These are phyloP conservation scores for Coptotermes formosanus DNA, from an alignment of 1,140 invertebrate genomes.

Conservation along the genomic window DNA sequence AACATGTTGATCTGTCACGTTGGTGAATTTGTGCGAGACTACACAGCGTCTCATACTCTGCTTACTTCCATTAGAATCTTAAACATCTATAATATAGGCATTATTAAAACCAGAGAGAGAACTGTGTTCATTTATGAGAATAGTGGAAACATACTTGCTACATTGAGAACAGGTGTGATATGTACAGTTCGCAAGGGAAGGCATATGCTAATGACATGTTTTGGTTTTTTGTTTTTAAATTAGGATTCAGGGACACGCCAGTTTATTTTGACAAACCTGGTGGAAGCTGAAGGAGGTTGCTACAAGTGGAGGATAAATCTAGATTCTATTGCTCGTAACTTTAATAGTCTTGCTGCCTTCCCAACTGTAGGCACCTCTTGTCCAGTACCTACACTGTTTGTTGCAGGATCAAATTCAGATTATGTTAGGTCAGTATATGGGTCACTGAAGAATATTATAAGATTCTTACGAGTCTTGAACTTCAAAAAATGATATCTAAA, in stretches of 20 bases:
- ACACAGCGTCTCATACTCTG: too few species aligned
- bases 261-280: conserved; percentile 79
- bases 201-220: conserved; percentile 1
- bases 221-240: conserved; percentile 35
- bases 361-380: conserved; percentile 56
- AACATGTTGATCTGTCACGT: conserved; percentile 31
- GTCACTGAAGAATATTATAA: not conserved
- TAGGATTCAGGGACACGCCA: conserved; percentile 54
- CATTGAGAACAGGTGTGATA: conserved; percentile 4
- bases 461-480: too few species aligned
- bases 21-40: too few species aligned
- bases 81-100: not conserved
- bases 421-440: conserved; percentile 65
- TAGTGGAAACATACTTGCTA: not conserved
- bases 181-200: not conserved
- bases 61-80: too few species aligned
- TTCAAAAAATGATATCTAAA: too few species aligned
- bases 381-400: conserved; percentile 71
- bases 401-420: conserved; percentile 75
- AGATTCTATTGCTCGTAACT: conserved; percentile 62
- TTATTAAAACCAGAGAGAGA: conserved; percentile 40
- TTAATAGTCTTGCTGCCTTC: conserved; percentile 63
- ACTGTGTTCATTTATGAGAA: not conserved
- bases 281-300: conserved; percentile 59
- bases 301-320: conserved; percentile 75